Evolutionary conservation across 2,888 invertebrate genomes (phyloP).

Genomic region (Acleris emargana): DNA sequence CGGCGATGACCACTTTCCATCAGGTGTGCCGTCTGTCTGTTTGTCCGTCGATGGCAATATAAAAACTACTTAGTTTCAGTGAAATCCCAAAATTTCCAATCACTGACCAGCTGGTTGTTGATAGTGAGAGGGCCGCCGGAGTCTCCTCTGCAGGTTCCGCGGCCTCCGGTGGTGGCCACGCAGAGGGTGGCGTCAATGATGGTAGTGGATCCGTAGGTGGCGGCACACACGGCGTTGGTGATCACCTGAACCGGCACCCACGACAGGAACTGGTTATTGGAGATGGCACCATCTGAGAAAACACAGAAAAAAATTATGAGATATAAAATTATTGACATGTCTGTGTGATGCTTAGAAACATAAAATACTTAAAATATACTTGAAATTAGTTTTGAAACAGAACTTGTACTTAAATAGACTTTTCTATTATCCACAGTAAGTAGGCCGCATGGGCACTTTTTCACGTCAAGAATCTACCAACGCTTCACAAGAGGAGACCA

Average conservation of each 20-base stretch:
- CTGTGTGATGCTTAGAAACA: too few species aligned
- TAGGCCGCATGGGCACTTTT: too few species aligned
- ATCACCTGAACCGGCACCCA: constrained; percentile 58
- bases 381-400: too few species aligned
- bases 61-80: not conserved
- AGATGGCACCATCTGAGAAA: constrained; percentile 42
- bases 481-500: too few species aligned
- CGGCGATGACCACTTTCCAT: too few species aligned
- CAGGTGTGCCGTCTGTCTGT: too few species aligned
- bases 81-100: not conserved
- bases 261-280: constrained; percentile 51
- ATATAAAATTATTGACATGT: too few species aligned
- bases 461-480: too few species aligned
- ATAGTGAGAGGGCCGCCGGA: constrained; percentile 36
- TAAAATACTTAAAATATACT: too few species aligned
- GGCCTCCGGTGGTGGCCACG: constrained; percentile 35
- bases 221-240: constrained; percentile 41
- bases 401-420: too few species aligned
- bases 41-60: too few species aligned
- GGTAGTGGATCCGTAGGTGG: constrained; percentile 12
- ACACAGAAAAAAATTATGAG: not conserved
- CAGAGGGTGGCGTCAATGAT: constrained; percentile 33
- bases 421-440: too few species aligned
- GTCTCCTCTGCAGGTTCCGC: constrained; percentile 40
- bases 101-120: constrained; percentile 29